phyloP scores from a whole-genome alignment of 2,888 invertebrate species.

The Horisme vitalbata region DNA sequence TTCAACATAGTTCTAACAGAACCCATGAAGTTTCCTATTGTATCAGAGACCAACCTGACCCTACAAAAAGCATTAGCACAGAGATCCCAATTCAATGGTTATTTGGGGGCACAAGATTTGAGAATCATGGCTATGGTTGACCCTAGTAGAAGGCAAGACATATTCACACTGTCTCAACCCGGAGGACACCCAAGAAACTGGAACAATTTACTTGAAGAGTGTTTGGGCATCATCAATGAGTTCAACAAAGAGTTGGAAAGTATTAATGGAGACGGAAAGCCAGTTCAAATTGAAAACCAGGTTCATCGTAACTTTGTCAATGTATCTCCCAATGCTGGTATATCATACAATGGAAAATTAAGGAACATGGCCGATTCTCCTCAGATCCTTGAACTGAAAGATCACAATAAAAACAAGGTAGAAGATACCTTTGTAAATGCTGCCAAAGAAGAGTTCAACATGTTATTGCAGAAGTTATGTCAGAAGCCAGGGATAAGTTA shows the following conservation, averaged over 20 bases:
- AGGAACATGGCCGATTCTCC: constrained; percentile 69
- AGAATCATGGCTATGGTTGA: constrained; percentile 86
- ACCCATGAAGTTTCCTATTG: constrained; percentile 85
- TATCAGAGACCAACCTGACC: constrained; percentile 72
- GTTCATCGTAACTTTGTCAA: constrained; percentile 42
- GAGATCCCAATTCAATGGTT: constrained; percentile 86
- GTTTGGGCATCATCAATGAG: constrained; percentile 84
- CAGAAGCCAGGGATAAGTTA: constrained; percentile 88
- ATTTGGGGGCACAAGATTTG: constrained; percentile 90
- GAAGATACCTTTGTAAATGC: constrained; percentile 60
- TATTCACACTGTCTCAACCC: constrained; percentile 90
- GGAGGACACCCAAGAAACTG: constrained; percentile 95
- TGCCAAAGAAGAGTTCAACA: constrained; percentile 70
- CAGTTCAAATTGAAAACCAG: constrained; percentile 44
- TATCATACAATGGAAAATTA: constrained; percentile 48
- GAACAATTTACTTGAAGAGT: constrained; percentile 87
- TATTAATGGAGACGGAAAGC: constrained; percentile 64
- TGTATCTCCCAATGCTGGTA: constrained; percentile 43
- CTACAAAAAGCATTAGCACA: constrained; percentile 85
- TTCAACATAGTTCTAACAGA: constrained; percentile 88
- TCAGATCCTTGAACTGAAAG: constrained; percentile 59
- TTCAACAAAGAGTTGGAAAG: constrained; percentile 85
- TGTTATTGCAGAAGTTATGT: constrained; percentile 76
- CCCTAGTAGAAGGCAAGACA: constrained; percentile 80
- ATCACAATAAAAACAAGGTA: constrained; percentile 60